phyloP scores from a whole-genome alignment of 2,797 vertebrate genomes.

The Anolis apletophallus region DNA sequence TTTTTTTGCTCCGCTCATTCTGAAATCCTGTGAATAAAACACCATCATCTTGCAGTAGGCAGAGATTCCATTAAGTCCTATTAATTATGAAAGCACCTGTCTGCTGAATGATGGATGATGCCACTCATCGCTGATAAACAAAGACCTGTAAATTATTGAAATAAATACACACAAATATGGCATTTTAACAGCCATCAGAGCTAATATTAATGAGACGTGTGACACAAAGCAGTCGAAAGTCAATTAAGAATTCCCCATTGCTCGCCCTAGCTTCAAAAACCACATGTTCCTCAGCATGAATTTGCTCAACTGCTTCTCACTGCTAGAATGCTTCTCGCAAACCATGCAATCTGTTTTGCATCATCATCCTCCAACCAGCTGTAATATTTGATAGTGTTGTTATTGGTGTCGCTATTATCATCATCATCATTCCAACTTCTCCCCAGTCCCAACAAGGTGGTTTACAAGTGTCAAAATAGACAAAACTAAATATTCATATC shows the following conservation, averaged over 20 bases:
- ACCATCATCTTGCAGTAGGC: background rate
- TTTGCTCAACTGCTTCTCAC: conserved; percentile 3
- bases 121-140: conserved; percentile 41
- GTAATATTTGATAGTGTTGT: background rate
- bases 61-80: conserved; percentile 17
- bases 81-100: conserved; percentile 37
- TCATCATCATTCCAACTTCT: no score
- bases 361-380: background rate
- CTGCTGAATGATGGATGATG: conserved; percentile 30
- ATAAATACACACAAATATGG: conserved; percentile 28
- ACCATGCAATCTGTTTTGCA: background rate
- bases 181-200: conserved; percentile 37
- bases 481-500: no score
- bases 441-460: no score
- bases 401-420: no score
- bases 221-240: conserved; percentile 20
- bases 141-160: conserved; percentile 32
- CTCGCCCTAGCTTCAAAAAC: background rate
- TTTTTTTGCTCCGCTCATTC: background rate
- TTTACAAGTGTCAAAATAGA: no score
- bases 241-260: conserved; percentile 11
- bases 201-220: background rate
- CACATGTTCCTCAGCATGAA: background rate
- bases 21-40: conserved; percentile 12
- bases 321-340: background rate